Percentiles rank a stretch among this genome's conserved stretches.
These are phyloP conservation scores for Cynopterus brachyotis DNA, from an alignment of 2,113 vertebrate genomes.

Conservation along the genomic window DNA sequence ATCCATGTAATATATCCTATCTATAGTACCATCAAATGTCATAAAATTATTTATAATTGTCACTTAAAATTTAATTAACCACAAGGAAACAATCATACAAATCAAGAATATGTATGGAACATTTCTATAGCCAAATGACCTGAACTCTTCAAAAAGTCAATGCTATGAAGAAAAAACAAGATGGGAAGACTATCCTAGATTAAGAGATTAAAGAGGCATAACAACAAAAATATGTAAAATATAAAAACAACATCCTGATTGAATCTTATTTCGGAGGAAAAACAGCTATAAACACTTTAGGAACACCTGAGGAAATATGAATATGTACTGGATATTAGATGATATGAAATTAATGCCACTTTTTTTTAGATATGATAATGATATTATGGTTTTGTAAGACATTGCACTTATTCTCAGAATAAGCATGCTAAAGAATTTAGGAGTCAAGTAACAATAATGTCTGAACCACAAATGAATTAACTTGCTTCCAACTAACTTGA, in stretches of 20 bases:
- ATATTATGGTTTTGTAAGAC: not conserved
- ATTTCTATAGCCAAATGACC: slow-evolving; percentile 9
- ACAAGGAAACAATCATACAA: not conserved
- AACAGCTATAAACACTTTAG: not conserved
- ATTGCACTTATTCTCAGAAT: not conserved
- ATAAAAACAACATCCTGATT: not conserved
- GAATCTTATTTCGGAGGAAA: not conserved
- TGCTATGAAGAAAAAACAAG: not conserved
- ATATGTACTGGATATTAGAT: not conserved
- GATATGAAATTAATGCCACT: not conserved
- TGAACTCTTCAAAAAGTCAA: not conserved
- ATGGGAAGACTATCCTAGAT: not conserved
- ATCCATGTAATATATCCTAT: not conserved
- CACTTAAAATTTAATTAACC: not conserved
- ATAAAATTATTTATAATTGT: not conserved
- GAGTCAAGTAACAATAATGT: not conserved
- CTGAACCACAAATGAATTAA: not conserved
- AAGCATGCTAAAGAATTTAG: not conserved
- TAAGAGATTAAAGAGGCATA: not conserved
- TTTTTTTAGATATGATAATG: not conserved
- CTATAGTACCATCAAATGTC: not conserved
- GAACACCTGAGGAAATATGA: not conserved
- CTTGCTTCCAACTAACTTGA: not conserved
- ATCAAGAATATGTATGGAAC: not conserved
- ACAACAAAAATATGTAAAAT: not conserved